phyloP scores from a whole-genome alignment of 2,888 invertebrate genomes.

The Scaptomyza tumidula region DNA sequence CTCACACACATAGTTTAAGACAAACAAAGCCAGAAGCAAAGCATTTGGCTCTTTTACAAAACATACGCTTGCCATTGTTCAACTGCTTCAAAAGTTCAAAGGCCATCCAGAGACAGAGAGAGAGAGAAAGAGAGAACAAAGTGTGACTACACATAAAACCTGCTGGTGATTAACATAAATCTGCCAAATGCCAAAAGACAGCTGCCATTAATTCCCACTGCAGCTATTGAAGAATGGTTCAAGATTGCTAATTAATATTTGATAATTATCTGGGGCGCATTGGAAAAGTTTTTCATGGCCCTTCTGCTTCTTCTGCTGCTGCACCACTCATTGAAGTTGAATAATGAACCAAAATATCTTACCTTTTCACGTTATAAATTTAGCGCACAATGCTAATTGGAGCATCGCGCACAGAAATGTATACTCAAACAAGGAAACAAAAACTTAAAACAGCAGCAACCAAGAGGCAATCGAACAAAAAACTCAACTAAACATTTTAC shows the following conservation, averaged over 20 bases:
- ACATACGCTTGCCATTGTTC: slow-evolving; percentile 59
- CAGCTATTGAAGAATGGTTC: slow-evolving; percentile 53
- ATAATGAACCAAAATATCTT: slow-evolving; percentile 44
- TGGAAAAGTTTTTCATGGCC: slow-evolving; percentile 30
- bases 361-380: slow-evolving; percentile 42
- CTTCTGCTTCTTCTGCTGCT: slow-evolving; percentile 7
- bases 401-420: slow-evolving; percentile 67
- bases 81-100: slow-evolving; percentile 64
- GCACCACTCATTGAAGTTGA: slow-evolving; percentile 45
- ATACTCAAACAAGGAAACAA: slow-evolving; percentile 27
- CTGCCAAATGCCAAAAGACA: slow-evolving; percentile 48
- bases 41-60: slow-evolving; percentile 24
- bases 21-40: slow-evolving; percentile 26
- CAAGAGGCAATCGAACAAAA: slow-evolving; percentile 44
- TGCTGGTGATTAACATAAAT: slow-evolving; percentile 68
- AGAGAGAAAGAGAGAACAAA: slow-evolving; percentile 25
- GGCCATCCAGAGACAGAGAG: slow-evolving; percentile 38
- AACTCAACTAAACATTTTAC: slow-evolving; percentile 26
- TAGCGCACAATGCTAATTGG: slow-evolving; percentile 61
- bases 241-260: slow-evolving; percentile 67
- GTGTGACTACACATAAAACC: background rate
- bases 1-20: slow-evolving; percentile 59
- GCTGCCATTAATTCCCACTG: slow-evolving; percentile 61
- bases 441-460: slow-evolving; percentile 22
- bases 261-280: slow-evolving; percentile 55